Conservation (phyloP, 2,113 vertebrate genomes). For the Eidolon helvum region DNA sequence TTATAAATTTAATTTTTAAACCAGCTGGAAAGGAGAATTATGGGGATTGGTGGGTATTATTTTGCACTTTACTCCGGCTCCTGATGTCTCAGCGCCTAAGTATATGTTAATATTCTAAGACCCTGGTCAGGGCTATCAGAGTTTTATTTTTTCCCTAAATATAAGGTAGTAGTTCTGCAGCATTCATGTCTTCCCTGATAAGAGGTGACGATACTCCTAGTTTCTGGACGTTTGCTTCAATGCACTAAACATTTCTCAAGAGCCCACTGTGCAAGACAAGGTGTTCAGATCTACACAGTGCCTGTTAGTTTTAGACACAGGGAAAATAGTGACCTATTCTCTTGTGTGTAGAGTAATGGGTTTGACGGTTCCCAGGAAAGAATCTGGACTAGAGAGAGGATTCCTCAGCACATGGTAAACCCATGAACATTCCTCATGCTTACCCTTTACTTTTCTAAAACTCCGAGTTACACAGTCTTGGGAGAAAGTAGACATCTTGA, state of each 20-base stretch:
- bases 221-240: neutral
- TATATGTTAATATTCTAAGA: neutral
- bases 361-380: neutral
- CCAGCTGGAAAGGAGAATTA: neutral
- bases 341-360: neutral
- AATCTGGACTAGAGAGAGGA: neutral
- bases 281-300: neutral
- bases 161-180: neutral
- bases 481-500: neutral
- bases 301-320: neutral
- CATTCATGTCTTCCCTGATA: neutral
- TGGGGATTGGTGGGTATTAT: neutral
- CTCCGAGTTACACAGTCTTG: neutral
- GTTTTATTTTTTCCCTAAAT: neutral
- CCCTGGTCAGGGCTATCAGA: neutral
- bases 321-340: neutral
- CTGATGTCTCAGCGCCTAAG: neutral
- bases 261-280: neutral
- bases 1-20: neutral
- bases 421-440: neutral
- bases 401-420: neutral
- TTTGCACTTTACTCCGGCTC: neutral
- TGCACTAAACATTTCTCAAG: neutral
- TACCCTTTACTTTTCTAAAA: neutral
- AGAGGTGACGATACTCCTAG: neutral